These are phyloP conservation scores for Halocynthia aurantium DNA, from an alignment of 23 tunicate species.

Conservation along the genomic window DNA sequence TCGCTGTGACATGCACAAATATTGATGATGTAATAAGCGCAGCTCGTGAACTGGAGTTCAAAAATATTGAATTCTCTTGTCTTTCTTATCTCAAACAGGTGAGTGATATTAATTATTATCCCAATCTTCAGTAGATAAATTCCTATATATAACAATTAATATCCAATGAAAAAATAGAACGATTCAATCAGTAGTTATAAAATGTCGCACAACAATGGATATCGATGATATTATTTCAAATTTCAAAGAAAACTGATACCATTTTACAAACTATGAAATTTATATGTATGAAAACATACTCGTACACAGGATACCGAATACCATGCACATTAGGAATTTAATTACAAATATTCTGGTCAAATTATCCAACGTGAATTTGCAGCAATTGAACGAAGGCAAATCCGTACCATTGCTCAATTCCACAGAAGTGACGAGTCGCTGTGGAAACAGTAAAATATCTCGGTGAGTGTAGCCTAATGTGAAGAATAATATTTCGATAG, in stretches of 20 bases:
- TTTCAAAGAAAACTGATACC: no score
- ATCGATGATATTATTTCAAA: no score
- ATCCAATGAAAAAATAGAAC: no score
- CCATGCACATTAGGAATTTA: no score
- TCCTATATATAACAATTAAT: no score
- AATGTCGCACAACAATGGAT: no score
- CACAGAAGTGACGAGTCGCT: conserved; percentile 33
- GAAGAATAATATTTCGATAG: no score
- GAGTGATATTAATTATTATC: background rate
- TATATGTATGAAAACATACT: no score
- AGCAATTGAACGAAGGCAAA: conserved; percentile 45
- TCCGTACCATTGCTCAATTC: conserved; percentile 7
- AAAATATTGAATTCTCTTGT: conserved; percentile 88
- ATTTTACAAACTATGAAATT: no score
- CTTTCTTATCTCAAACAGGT: conserved; percentile 64
- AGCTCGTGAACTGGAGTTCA: conserved; percentile 63
- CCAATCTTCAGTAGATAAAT: background rate
- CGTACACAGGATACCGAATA: no score
- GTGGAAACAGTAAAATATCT: conserved; percentile 64
- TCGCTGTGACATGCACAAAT: conserved; percentile 56
- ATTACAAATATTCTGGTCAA: no score
- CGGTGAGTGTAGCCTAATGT: conserved; percentile 10
- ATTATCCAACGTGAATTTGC: background rate
- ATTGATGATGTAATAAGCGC: conserved; percentile 73
- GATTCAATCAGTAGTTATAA: no score